Base-by-base conservation (phyloP, 2,113 vertebrate genomes). In the Egretta garzetta region DNA sequence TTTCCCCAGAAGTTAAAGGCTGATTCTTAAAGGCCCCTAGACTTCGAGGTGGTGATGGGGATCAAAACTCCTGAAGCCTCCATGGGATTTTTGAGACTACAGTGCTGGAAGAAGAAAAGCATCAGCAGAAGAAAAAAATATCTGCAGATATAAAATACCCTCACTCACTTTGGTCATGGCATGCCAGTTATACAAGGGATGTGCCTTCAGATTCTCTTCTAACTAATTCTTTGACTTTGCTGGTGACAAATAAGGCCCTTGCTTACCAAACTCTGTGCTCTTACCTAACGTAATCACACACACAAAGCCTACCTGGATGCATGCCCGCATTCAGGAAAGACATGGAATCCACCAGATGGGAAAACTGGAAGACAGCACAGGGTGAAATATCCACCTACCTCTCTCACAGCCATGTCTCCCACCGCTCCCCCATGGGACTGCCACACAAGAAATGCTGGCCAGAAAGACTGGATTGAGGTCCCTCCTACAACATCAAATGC, bases 391-490 rank as follows among this genome's bases (percentile, higher is more conserved):
- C 16, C 64, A 80, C 35, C 10, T 27, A 13, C 72, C 35, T 52
- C 76, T 86, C 7, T 0, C 19, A 18, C 3, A 19, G 50, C 23
- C 27, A 2, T 1, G 15, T 28, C 45, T 83, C 33, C 59, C 72
- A 84, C 33, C 0, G 0, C 35, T 62, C 30, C 10, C 10, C 1
- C n/a, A 3, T n/a, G 32, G 9, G 8, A 73, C 33, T 35, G 9
- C 14, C 52, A 32, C 11, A 23, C 3, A 2, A 35, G 22, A 75
- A 33, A 23, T 14, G 23, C 3, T 67, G 6, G 6, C 39, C 52
- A 49, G 60, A 8, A 81, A 59, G 13, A 35, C 0, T 28, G 33
- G 23, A 35, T 5, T 50, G 58, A 85, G 28, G 30, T 80, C 14
- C 7, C 23, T 67, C 13, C 49, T 59, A 75, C 17, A 87, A 58